Evolutionary conservation across 2,888 invertebrate genomes (phyloP), one percentile per base, ranked within the genome.

Genomic region (Xestoiulus laeticollis): DNA sequence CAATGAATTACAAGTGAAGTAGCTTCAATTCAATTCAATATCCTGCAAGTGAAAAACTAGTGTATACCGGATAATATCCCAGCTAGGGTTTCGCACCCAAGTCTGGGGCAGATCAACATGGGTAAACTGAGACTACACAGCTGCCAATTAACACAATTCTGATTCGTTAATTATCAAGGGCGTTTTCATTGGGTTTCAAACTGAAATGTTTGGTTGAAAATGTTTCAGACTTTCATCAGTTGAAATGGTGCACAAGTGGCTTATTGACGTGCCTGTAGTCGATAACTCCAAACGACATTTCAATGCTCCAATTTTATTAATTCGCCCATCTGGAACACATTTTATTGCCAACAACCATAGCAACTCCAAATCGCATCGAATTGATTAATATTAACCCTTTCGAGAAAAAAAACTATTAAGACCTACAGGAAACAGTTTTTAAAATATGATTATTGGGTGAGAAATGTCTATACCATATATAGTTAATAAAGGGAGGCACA

Each of bases 221-320:
- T 48, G 48, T 48, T 19, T 48, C 48, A 38, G 38, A 38, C 38
- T 38, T 38, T 5, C n/a, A n/a, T n/a, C 19, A 48, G 19, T 16
- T 48, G 48, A 19, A 16, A 48, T 19, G 3, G 48, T 48, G 48
- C 48, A 48, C n/a, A 59, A 59, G 53, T 59, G 53, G 19, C n/a
- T 59, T 59, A 59, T 59, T 59, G 53, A 59, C 48, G 48, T 48
- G 48, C 48, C 4, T 48, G 14, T 14, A 48, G 48, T 48, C 48
- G 10, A 48, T 48, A 48, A 48, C 48, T 48, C 48, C 19, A 19
- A 10, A 48, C 48, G 48, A 48, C 53, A 59, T n/a, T 59, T 59
- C 19, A n/a, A 59, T 59, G 53, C 53, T 59, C 53, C 53, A 59
- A n/a, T 59, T 59, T n/a, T 59, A 59, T 59, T 59, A 59, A 59